phyloP scores from a whole-genome alignment of 2,888 invertebrate species.

The Mesochorus sp. region DNA sequence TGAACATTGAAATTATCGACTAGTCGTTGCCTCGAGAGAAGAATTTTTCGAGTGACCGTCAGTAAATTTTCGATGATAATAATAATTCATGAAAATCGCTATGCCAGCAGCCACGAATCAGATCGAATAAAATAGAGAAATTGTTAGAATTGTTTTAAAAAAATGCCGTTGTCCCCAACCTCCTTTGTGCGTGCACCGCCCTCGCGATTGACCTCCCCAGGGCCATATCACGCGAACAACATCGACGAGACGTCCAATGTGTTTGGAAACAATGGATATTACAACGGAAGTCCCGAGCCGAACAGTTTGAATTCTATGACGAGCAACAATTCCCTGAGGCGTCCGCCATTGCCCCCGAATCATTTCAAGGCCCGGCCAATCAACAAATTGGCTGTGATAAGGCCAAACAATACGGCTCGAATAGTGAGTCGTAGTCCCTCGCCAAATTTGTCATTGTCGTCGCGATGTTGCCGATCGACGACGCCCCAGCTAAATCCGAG shows the following conservation, averaged over 20 bases:
- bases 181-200: slow-evolving; percentile 65
- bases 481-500: slow-evolving; percentile 31
- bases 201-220: slow-evolving; percentile 45
- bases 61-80: too few relatives aligned
- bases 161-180: slow-evolving; percentile 74
- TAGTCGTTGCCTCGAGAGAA: too few relatives aligned
- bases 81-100: too few relatives aligned
- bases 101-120: too few relatives aligned
- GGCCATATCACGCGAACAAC: slow-evolving; percentile 6
- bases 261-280: slow-evolving; percentile 9
- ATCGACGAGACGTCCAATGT: slow-evolving; percentile 20
- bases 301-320: slow-evolving; percentile 23
- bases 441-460: slow-evolving; percentile 64
- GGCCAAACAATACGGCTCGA: slow-evolving; percentile 58
- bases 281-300: slow-evolving; percentile 35
- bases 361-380: slow-evolving; percentile 64
- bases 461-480: slow-evolving; percentile 55
- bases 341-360: slow-evolving; percentile 68
- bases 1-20: too few relatives aligned
- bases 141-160: not conserved
- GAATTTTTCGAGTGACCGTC: too few relatives aligned
- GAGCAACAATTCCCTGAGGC: slow-evolving; percentile 50
- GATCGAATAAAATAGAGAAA: too few relatives aligned
- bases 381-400: slow-evolving; percentile 64
- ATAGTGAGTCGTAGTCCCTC: slow-evolving; percentile 69